These are phyloP conservation scores for Sminthurinus aureus DNA, from an alignment of 2,888 invertebrate species.

Conservation along the genomic window DNA sequence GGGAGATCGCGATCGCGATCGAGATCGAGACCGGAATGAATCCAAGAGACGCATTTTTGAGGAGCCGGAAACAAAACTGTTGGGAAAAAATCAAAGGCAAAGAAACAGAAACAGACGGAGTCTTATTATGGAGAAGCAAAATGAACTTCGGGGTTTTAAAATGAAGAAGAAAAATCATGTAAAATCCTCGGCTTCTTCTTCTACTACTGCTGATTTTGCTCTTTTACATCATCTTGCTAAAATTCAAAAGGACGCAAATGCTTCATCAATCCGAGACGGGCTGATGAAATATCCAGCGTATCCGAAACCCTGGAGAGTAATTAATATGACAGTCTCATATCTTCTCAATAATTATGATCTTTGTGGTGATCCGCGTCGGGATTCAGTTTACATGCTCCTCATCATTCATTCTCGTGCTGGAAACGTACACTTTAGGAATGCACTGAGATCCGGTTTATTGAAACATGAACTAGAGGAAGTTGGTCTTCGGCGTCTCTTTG, in stretches of 20 bases:
- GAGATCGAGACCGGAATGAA: too few relatives aligned
- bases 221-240: too few relatives aligned
- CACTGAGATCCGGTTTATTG: neutral
- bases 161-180: too few relatives aligned
- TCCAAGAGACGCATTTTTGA: too few relatives aligned
- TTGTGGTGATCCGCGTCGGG: neutral
- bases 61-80: too few relatives aligned
- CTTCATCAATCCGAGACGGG: neutral
- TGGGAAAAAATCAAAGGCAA: too few relatives aligned
- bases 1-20: too few relatives aligned
- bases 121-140: too few relatives aligned
- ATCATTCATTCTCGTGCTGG: neutral
- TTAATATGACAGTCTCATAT: neutral
- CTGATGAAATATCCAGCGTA: neutral
- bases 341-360: neutral
- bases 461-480: neutral
- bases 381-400: neutral
- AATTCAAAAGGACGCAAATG: neutral
- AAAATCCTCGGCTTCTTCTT: too few relatives aligned
- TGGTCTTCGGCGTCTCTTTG: neutral
- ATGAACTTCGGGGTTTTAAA: too few relatives aligned
- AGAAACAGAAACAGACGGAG: too few relatives aligned
- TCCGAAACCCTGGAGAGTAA: neutral
- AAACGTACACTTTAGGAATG: neutral
- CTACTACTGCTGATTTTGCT: too few relatives aligned